A percentile compares a stretch with the other conserved stretches of the same genome.
Conservation (phyloP, 2,113 vertebrate genomes). For the Amazona guildingii region DNA sequence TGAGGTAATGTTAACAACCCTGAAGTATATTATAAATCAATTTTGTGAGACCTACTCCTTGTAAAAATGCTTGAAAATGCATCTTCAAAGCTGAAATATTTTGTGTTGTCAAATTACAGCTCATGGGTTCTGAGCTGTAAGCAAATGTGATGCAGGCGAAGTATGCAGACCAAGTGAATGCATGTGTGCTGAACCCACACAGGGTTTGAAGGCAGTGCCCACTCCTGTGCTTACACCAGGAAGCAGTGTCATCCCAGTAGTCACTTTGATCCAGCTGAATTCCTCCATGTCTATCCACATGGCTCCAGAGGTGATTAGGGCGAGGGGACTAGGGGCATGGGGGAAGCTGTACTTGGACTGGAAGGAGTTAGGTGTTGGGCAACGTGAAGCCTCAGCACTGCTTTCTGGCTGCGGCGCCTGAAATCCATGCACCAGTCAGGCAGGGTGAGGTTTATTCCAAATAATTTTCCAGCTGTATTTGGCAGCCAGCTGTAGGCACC, state of each 20-base stretch:
- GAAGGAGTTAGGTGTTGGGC: neutral
- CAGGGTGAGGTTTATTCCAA: neutral
- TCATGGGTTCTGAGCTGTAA: neutral
- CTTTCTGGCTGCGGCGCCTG: neutral
- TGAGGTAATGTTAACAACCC: neutral
- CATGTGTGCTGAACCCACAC: neutral
- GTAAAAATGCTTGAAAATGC: neutral
- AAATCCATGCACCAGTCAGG: neutral
- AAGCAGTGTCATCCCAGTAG: neutral
- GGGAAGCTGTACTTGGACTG: neutral
- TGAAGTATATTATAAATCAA: neutral
- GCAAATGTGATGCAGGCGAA: neutral
- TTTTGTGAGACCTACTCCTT: neutral
- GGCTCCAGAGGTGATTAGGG: neutral
- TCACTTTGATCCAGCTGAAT: neutral
- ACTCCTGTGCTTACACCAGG: neutral
- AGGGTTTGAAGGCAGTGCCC: neutral
- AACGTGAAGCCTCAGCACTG: neutral
- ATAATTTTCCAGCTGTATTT: neutral
- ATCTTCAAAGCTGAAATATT: neutral
- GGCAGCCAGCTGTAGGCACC: neutral
- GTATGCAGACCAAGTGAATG: neutral
- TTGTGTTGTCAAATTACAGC: neutral
- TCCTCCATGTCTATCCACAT: neutral
- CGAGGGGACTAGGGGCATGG: rapidly evolving